Conservation (phyloP, 2,888 invertebrate species). For the Leptopilina drosophilae region DNA sequence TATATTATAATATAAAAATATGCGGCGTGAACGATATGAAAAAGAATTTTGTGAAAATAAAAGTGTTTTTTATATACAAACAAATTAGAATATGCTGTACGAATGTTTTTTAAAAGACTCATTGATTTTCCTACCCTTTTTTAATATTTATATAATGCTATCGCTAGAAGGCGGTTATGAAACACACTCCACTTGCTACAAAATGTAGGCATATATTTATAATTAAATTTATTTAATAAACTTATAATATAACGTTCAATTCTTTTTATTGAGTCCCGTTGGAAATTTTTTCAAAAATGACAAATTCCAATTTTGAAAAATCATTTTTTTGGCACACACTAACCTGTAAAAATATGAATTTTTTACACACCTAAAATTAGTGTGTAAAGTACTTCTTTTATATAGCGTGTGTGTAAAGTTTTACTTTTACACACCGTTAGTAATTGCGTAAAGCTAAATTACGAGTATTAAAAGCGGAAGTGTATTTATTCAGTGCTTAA, state of each 20-base stretch:
- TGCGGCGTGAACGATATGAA: conserved; percentile 8
- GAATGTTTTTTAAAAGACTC: conserved; percentile 8
- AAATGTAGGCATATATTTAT: conserved; percentile 36
- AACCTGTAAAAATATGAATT: too few relatives aligned
- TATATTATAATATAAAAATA: neutral
- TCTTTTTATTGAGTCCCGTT: neutral
- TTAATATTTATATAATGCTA: conserved; percentile 15
- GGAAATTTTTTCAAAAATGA: too few relatives aligned
- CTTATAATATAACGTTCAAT: neutral
- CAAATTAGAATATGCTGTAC: conserved; percentile 2
- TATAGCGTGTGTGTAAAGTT: too few relatives aligned
- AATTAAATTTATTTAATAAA: conserved; percentile 35
- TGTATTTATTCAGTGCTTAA: too few relatives aligned
- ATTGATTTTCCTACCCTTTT: too few relatives aligned
- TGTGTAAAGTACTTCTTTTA: too few relatives aligned
- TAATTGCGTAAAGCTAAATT: too few relatives aligned
- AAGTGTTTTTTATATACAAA: conserved; percentile 3
- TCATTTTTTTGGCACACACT: too few relatives aligned
- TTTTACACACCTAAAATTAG: too few relatives aligned
- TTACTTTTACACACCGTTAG: too few relatives aligned
- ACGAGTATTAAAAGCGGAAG: too few relatives aligned
- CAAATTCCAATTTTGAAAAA: neutral
- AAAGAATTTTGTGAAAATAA: neutral
- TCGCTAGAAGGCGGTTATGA: conserved; percentile 21
- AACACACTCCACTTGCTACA: conserved; percentile 26